Conservation (phyloP, 2,113 vertebrate genomes). For the Ptilorrhoa leucosticta region DNA sequence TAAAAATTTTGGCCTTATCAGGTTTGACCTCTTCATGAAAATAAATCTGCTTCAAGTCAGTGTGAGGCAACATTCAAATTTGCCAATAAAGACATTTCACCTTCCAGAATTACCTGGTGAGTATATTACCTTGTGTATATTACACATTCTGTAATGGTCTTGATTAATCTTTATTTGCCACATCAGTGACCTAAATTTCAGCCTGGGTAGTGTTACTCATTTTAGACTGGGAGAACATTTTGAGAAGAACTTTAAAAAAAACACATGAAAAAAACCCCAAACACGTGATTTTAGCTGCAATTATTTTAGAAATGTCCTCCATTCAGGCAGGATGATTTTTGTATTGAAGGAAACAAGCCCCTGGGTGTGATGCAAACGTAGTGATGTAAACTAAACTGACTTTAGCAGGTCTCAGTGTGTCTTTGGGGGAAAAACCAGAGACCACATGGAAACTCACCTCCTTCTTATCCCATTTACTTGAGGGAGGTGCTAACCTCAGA, state of each 20-base stretch:
- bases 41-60: background rate
- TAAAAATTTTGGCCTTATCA: background rate
- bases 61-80: background rate
- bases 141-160: background rate
- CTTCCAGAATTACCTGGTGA: background rate
- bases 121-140: background rate
- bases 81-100: background rate
- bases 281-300: background rate
- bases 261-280: background rate
- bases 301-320: background rate
- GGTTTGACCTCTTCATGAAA: background rate
- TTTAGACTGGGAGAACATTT: background rate
- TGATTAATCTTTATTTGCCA: background rate
- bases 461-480: background rate
- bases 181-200: background rate
- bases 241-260: background rate
- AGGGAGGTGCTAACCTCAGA: constrained; percentile 12
- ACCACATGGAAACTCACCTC: background rate
- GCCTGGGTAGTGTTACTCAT: background rate
- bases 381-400: constrained; percentile 2
- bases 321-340: background rate
- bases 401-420: background rate
- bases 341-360: background rate
- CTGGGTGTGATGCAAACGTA: background rate
- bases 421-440: constrained; percentile 7